These are phyloP conservation scores for Gallirallus australis DNA, from an alignment of 2,797 vertebrate genomes.

Conservation along the genomic window DNA sequence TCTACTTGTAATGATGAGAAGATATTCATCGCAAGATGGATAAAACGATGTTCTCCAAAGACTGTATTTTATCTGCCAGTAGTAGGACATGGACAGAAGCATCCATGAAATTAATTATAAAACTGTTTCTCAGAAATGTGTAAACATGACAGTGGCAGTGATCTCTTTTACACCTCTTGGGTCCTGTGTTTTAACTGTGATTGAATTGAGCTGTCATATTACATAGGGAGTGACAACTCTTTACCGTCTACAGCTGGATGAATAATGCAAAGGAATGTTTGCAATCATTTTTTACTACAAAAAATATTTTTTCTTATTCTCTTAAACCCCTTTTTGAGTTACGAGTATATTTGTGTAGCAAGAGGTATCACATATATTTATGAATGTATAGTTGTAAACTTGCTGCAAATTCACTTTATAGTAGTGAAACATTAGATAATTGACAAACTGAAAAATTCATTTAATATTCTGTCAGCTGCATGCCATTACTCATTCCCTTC, in stretches of 20 bases:
- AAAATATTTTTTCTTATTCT: neutral
- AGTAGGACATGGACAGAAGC: neutral
- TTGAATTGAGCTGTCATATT: slow-evolving; percentile 60
- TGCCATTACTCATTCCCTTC: neutral
- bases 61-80: slow-evolving; percentile 26
- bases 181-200: slow-evolving; percentile 55
- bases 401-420: neutral
- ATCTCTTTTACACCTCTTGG: slow-evolving; percentile 50
- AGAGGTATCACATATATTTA: neutral
- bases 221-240: slow-evolving; percentile 35
- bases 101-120: slow-evolving; percentile 54
- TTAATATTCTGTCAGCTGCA: neutral
- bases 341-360: neutral
- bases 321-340: neutral
- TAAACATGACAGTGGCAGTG: slow-evolving; percentile 58
- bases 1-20: slow-evolving; percentile 9
- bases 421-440: neutral
- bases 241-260: neutral
- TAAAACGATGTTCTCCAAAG: slow-evolving; percentile 50
- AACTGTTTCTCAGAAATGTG: slow-evolving; percentile 35
- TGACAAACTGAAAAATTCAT: neutral
- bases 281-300: neutral
- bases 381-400: neutral
- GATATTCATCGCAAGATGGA: neutral
- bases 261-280: slow-evolving; percentile 53